These are phyloP conservation scores for Phortica variegata DNA, from an alignment of 1,140 invertebrate genomes.

Conservation along the genomic window DNA sequence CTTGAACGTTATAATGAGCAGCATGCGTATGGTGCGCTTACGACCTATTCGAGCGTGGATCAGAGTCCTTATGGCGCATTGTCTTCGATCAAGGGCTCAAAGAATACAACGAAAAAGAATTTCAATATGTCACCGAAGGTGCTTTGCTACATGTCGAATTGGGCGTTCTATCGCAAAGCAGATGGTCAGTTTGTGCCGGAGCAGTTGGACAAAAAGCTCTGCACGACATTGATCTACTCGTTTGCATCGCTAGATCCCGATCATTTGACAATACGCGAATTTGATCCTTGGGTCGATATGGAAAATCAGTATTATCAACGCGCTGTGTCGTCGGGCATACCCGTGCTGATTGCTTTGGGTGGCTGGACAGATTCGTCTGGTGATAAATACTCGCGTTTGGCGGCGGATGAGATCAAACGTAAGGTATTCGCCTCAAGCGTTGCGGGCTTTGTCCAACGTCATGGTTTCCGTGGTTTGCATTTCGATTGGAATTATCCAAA, in stretches of 20 bases:
- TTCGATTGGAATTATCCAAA: constrained; percentile 90
- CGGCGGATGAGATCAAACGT: constrained; percentile 65
- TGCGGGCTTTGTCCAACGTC: constrained; percentile 68
- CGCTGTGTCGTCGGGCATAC: constrained; percentile 54
- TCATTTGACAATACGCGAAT: constrained; percentile 71
- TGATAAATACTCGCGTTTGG: constrained; percentile 79
- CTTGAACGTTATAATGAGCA: constrained; percentile 27
- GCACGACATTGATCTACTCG: constrained; percentile 86
- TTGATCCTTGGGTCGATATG: constrained; percentile 82
- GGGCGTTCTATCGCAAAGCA: constrained; percentile 81
- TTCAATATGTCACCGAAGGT: constrained; percentile 59
- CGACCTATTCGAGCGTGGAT: constrained; percentile 5
- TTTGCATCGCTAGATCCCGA: constrained; percentile 84
- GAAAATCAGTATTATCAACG: constrained; percentile 71
- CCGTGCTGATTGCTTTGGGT: constrained; percentile 78
- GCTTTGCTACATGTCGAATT: constrained; percentile 86
- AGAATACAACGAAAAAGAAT: constrained; percentile 25
- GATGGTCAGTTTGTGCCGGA: constrained; percentile 84
- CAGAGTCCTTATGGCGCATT: constrained; percentile 34
- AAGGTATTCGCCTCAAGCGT: constrained; percentile 69
- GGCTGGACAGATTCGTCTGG: constrained; percentile 87
- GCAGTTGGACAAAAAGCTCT: constrained; percentile 75
- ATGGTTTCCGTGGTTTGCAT: constrained; percentile 80
- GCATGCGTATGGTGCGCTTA: constrained; percentile 30
- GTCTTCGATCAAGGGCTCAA: constrained; percentile 16